Evolutionary conservation across 2,888 invertebrate genomes (phyloP).

Genomic region (Dioctria rufipes): DNA sequence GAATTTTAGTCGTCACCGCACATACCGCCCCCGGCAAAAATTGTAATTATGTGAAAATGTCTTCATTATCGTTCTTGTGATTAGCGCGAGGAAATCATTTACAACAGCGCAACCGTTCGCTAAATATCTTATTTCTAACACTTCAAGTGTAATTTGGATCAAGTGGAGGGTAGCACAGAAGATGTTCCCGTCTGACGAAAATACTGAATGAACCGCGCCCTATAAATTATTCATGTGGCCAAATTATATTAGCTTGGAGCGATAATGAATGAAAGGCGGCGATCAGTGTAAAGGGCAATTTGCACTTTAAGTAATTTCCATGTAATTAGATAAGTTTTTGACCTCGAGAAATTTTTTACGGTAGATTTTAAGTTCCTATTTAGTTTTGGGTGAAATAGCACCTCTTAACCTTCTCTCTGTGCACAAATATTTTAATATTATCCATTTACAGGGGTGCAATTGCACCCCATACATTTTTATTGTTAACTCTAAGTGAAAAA

Average conservation of each 20-base stretch:
- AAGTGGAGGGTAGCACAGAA: background rate
- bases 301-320: background rate
- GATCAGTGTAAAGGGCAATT: background rate
- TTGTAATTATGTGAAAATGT: slow-evolving; percentile 16
- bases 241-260: background rate
- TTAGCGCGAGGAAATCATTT: slow-evolving; percentile 4
- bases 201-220: background rate
- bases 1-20: background rate
- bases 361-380: no score
- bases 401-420: no score
- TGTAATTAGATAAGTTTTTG: no score
- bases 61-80: slow-evolving; percentile 40
- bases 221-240: slow-evolving; percentile 3
- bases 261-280: background rate
- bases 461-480: no score
- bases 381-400: no score
- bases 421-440: no score
- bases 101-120: background rate
- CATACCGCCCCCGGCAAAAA: background rate
- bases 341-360: no score
- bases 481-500: no score
- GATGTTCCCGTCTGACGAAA: background rate
- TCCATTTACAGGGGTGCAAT: no score
- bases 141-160: background rate
- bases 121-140: slow-evolving; percentile 16